Evolutionary conservation across 2,888 invertebrate species (phyloP).

Genomic region (Tuta absoluta): DNA sequence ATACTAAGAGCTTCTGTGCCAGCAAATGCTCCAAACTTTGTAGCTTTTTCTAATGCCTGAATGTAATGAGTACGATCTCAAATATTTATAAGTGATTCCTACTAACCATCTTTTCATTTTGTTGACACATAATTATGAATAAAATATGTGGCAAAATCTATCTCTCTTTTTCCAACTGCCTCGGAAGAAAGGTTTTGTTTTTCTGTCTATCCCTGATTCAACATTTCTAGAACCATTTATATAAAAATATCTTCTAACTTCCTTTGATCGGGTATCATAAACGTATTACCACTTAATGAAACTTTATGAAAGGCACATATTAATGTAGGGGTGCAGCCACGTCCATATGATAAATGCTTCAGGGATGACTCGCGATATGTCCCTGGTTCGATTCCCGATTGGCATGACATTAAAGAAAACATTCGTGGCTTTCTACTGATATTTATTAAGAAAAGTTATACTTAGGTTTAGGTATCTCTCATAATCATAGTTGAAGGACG

Average conservation of each 20-base stretch:
- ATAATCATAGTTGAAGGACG: slow-evolving; percentile 25
- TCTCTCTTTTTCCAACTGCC: not conserved
- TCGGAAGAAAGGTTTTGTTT: not conserved
- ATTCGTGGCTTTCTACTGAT: slow-evolving; percentile 42
- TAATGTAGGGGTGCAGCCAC: slow-evolving; percentile 69
- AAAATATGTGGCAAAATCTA: too few species aligned
- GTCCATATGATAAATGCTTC: slow-evolving; percentile 73
- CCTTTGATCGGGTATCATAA: slow-evolving; percentile 49
- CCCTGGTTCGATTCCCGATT: slow-evolving; percentile 65
- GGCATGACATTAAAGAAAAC: slow-evolving; percentile 56
- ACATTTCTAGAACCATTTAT: too few species aligned
- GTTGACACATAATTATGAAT: too few species aligned
- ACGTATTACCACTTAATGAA: slow-evolving; percentile 77
- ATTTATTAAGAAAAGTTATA: slow-evolving; percentile 36
- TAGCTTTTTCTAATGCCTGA: not conserved
- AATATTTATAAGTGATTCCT: too few species aligned
- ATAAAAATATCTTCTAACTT: slow-evolving; percentile 2
- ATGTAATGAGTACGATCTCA: too few species aligned
- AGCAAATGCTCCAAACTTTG: not conserved
- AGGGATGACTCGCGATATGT: slow-evolving; percentile 68
- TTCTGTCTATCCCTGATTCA: not conserved
- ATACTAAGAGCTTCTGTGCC: not conserved
- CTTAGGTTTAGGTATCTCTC: slow-evolving; percentile 40
- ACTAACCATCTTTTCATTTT: too few species aligned
- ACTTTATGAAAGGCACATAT: slow-evolving; percentile 76